A percentile compares a stretch with the other conserved stretches of the same genome.
Evolutionary conservation across 2,888 invertebrate species (phyloP).

Genomic region (Tigriopus californicus): DNA sequence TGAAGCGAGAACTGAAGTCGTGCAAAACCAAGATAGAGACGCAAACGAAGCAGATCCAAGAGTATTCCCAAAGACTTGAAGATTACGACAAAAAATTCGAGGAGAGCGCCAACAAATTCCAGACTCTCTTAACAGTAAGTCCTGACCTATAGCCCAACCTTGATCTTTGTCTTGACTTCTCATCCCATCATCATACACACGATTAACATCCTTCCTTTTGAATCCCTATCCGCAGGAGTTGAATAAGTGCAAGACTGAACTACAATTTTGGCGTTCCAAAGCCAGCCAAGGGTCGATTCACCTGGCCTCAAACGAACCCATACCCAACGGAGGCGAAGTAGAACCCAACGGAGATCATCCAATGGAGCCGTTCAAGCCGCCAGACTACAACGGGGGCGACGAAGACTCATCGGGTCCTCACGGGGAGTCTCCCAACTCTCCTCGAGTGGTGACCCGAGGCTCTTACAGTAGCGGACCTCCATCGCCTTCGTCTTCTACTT

Average conservation of each 20-base stretch:
- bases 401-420: too few relatives aligned
- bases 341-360: too few relatives aligned
- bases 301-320: too few relatives aligned
- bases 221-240: conserved; percentile 41
- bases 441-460: too few relatives aligned
- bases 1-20: conserved; percentile 55
- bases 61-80: conserved; percentile 64
- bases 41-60: conserved; percentile 56
- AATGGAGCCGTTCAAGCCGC: too few relatives aligned
- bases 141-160: not conserved
- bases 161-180: not conserved
- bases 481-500: not conserved
- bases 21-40: conserved; percentile 64
- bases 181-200: not conserved
- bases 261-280: conserved; percentile 76
- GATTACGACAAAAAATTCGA: conserved; percentile 80
- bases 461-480: not conserved
- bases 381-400: too few relatives aligned
- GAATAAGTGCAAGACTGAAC: conserved; percentile 75
- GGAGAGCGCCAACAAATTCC: conserved; percentile 70
- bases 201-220: not conserved
- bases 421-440: too few relatives aligned
- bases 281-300: conserved; percentile 40
- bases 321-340: too few relatives aligned
- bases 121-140: conserved; percentile 54